Evolutionary conservation across 2,888 invertebrate genomes (phyloP).

Genomic region (Lasioglossum oenotherae): DNA sequence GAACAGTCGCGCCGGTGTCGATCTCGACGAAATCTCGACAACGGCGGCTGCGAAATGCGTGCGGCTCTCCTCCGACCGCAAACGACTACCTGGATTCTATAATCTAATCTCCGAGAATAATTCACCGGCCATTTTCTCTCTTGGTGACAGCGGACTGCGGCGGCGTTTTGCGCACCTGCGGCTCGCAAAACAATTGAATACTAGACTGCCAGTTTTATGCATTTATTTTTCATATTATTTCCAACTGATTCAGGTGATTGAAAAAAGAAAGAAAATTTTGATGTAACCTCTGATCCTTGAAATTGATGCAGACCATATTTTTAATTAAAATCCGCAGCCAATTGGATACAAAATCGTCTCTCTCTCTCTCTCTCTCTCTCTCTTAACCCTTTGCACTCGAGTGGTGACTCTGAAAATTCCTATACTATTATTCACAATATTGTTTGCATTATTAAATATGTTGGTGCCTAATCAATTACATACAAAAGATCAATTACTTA

Average conservation of each 20-base stretch:
- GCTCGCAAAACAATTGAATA: neutral
- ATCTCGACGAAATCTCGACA: constrained; percentile 32
- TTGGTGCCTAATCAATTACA: no score
- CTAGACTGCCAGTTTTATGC: neutral
- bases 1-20: constrained; percentile 22
- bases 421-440: no score
- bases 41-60: constrained; percentile 33
- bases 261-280: neutral
- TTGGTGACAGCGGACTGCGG: neutral
- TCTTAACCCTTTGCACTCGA: no score
- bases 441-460: no score
- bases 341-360: no score
- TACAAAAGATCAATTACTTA: no score
- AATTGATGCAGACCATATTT: no score
- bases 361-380: no score
- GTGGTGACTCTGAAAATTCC: no score
- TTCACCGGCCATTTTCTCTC: constrained; percentile 15
- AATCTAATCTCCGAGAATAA: constrained; percentile 37
- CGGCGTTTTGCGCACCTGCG: neutral
- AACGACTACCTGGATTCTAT: constrained; percentile 50
- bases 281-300: no score
- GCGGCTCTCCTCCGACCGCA: constrained; percentile 32
- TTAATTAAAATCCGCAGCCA: no score
- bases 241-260: neutral
- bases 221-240: neutral